Conservation (phyloP, 2,888 invertebrate species). For the Macaria notata region DNA sequence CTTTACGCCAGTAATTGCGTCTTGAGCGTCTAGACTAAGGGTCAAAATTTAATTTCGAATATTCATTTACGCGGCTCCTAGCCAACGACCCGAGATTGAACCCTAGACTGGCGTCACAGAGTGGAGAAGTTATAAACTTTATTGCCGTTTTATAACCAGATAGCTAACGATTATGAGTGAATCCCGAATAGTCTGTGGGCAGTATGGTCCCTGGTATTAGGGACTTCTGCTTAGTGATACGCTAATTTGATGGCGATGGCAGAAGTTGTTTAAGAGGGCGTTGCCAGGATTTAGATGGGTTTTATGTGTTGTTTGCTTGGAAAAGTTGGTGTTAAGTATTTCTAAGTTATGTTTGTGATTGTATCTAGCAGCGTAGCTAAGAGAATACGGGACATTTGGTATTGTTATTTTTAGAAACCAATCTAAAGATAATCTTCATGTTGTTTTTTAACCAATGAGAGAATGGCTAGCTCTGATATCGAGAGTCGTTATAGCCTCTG, state of each 20-base stretch:
- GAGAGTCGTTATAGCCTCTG: too few species aligned
- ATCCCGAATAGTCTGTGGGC: constrained; percentile 22
- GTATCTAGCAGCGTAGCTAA: background rate
- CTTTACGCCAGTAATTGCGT: constrained; percentile 31
- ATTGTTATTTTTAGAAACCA: too few species aligned
- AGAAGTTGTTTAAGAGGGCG: constrained; percentile 14
- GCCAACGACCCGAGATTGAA: constrained; percentile 32
- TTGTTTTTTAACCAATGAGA: too few species aligned
- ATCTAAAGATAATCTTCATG: too few species aligned
- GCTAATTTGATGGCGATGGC: constrained; percentile 14
- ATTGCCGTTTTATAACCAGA: constrained; percentile 28
- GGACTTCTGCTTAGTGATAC: constrained; percentile 21
- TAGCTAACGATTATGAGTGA: constrained; percentile 29
- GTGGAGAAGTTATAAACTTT: constrained; percentile 31
- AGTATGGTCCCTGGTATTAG: constrained; percentile 17
- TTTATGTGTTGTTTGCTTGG: background rate
- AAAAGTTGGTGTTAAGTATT: background rate
- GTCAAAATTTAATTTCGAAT: constrained; percentile 43
- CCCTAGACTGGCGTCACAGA: constrained; percentile 28
- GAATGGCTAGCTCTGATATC: too few species aligned
- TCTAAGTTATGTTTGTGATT: background rate
- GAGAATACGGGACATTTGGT: background rate
- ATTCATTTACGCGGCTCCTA: constrained; percentile 36
- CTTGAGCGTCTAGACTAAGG: constrained; percentile 38
- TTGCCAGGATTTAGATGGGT: constrained; percentile 3